phyloP scores from a whole-genome alignment of 2,797 vertebrate genomes.

The Artibeus jamaicensis region DNA sequence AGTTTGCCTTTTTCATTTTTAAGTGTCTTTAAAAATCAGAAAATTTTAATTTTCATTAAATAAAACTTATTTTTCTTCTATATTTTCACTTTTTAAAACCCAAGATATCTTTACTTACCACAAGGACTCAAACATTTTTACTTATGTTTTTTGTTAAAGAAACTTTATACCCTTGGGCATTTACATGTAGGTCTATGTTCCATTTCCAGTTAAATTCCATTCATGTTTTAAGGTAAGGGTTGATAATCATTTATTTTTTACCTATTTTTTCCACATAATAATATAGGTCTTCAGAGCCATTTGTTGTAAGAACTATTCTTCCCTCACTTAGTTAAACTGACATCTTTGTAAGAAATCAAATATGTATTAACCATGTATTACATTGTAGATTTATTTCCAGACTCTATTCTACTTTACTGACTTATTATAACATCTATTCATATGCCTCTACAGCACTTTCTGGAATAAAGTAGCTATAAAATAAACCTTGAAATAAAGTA shows the following conservation, averaged over 20 bases:
- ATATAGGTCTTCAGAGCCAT: not conserved
- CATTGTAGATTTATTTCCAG: not conserved
- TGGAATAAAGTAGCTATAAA: not conserved
- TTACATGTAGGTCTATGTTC: not conserved
- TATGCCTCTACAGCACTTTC: not conserved
- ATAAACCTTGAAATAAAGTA: not conserved
- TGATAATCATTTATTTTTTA: not conserved
- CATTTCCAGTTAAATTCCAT: not conserved
- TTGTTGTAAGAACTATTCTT: not conserved
- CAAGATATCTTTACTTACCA: not conserved
- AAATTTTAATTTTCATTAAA: not conserved
- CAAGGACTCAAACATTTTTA: not conserved
- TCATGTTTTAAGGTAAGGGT: not conserved
- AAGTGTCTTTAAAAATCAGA: not conserved
- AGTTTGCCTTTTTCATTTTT: not conserved
- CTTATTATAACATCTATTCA: not conserved
- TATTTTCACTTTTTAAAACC: not conserved
- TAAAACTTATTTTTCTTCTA: not conserved
- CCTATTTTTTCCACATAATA: not conserved
- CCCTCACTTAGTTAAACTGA: not conserved
- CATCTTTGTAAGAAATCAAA: not conserved
- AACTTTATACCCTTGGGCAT: not conserved
- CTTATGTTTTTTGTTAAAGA: not conserved
- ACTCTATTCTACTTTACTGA: not conserved
- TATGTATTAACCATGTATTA: not conserved